Evolutionary conservation across 1,140 invertebrate species (phyloP), one percentile per base, ranked within the genome.

Genomic region (Reticulitermes speratus): DNA sequence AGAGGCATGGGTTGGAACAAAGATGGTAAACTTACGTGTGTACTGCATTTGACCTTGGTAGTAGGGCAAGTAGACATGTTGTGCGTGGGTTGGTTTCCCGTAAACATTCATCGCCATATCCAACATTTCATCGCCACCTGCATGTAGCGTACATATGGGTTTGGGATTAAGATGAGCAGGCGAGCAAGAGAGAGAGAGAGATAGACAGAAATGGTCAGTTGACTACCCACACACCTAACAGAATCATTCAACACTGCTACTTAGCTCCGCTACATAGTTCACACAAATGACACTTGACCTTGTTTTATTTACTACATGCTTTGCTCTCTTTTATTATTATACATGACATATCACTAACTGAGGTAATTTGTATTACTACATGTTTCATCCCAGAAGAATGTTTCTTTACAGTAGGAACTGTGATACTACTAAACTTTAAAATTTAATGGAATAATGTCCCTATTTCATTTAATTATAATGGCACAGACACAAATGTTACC

Each of bases 21-120:
- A 75, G 45, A 86, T 44, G 83, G 44, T 48, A 52, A 89, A 96
- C 95, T 96, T 96, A 96, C 95, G 93, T 92, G 94, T 94, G 89
- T 95, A 94, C 91, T 93, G 94, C 93, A 95, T 95, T 92, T 94
- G 94, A 90, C 95, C 95, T 91, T 96, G 95, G 93, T 94, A 95
- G 93, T 94, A 95, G 90, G 95, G 95, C 91, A 96, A 93, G 91
- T 96, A 96, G 90, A 96, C 94, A 91, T 96, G 95, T 92, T 95
- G 94, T 89, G 95, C 95, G 92, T 95, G 94, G 90, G 95, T 91
- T 88, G 95, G 95, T 91, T 94, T 92, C 90, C 94, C 94, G 90
- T 94, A 94, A 90, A 92, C 92, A 91, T 92, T 92, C 91, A 92
- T 92, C 88, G 94, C 93, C 89, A 94, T 94, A 90, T 94, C 93